Conservation (phyloP, 2,888 invertebrate genomes). For the Oasisia sp. region DNA sequence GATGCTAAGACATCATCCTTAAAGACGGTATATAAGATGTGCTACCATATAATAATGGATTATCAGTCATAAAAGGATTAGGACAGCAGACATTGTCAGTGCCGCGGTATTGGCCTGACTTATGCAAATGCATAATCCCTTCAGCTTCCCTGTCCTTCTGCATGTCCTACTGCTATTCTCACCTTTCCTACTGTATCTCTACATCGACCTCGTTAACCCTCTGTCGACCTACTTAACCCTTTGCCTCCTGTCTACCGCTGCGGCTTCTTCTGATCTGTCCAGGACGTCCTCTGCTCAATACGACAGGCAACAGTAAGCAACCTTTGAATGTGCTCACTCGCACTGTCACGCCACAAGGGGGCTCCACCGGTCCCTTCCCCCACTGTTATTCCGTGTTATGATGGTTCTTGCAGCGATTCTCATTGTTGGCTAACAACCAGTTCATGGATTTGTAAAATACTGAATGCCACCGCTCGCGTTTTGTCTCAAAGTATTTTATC, state of each 20-base stretch:
- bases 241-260: not conserved
- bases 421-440: not conserved
- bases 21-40: too few species aligned
- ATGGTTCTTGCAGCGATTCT: not conserved
- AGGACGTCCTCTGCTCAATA: not conserved
- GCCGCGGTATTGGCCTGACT: too few species aligned
- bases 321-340: not conserved
- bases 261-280: not conserved
- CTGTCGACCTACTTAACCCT: not conserved
- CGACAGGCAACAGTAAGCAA: not conserved
- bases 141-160: not conserved
- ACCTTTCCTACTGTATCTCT: not conserved
- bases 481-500: too few species aligned
- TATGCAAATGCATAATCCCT: not conserved
- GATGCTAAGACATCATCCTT: too few species aligned
- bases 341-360: not conserved
- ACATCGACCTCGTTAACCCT: not conserved
- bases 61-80: too few species aligned
- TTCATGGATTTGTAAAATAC: too few species aligned
- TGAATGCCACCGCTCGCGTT: too few species aligned
- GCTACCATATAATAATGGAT: too few species aligned
- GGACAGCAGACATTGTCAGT: too few species aligned
- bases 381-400: not conserved
- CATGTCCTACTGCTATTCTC: not conserved
- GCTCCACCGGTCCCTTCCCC: not conserved